Evolutionary conservation across 2,797 vertebrate species (phyloP), one percentile per base, ranked within the genome.

Genomic region (Pelobates cultripes): DNA sequence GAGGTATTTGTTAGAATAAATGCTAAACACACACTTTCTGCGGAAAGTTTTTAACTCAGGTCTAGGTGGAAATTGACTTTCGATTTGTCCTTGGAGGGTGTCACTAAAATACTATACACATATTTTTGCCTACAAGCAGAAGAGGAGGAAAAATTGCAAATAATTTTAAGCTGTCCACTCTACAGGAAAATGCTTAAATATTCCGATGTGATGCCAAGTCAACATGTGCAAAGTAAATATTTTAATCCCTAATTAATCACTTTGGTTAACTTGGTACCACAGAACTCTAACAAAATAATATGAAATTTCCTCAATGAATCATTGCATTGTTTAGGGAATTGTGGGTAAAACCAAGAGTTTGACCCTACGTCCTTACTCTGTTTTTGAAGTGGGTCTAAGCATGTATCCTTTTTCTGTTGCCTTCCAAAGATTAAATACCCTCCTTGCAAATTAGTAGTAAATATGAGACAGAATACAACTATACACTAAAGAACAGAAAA

Each of bases 231-330:
- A 95, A 96, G 97, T 97, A 99, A 98, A 98, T 98, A 98, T 98
- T 97, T 98, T 97, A 98, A 98, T 98, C 97, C 97, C 91, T 94
- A 96, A 96, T 96, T 99, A 97, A 97, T 98, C 96, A 97, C 97
- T 97, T 96, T 96, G 96, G 96, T 94, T 96, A 96, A 96, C 94
- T 93, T 94, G 94, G 92, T 93, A 94, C 93, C 93, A 94, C 94
- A 94, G 91, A 93, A 93, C 91, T 93, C 93, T 94, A 93, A 93
- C 92, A 92, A 94, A 94, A 94, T 93, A 92, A 94, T 94, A 92
- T 92, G 91, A 94, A 93, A 94, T 94, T 94, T 94, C 92, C 92
- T 94, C 92, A 91, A 91, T 94, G 93, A 94, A 94, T 94, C 93
- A 94, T 94, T 93, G 91, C 92, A 92, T 92, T 93, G 93, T 93